Conservation (phyloP, 2,113 vertebrate species). For the Sardina pilchardus region DNA sequence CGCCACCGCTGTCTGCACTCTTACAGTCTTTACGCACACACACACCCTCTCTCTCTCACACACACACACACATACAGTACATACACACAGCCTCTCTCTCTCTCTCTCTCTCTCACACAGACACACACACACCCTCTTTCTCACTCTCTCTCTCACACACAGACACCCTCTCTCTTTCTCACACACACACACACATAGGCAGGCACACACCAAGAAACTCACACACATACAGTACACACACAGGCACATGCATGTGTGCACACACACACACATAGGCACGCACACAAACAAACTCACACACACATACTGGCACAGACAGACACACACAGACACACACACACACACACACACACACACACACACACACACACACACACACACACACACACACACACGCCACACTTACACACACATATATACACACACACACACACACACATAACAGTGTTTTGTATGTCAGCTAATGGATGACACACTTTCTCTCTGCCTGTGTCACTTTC, state of each 20-base stretch:
- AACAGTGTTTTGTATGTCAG: no score
- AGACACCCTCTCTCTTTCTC: no score
- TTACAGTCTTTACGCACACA: not conserved
- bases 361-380: not conserved
- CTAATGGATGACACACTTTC: no score
- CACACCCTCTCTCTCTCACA: not conserved
- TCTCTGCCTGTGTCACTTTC: no score
- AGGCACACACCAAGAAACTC: not conserved
- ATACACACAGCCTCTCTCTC: no score
- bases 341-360: not conserved
- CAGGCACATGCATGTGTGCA: conserved; percentile 19
- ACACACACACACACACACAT: not conserved
- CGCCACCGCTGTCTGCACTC: not conserved
- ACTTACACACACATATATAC: no score
- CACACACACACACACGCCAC: not conserved
- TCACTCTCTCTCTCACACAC: no score
- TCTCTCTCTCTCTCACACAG: no score
- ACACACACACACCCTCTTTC: no score
- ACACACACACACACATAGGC: not conserved
- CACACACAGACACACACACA: conserved; percentile 18
- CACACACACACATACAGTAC: not conserved
- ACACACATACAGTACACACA: not conserved
- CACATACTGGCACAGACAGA: no score
- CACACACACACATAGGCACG: no score
- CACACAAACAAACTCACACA: no score